These are phyloP conservation scores for Hylyphantes graminicola DNA, from an alignment of 1,140 invertebrate species.

Conservation along the genomic window DNA sequence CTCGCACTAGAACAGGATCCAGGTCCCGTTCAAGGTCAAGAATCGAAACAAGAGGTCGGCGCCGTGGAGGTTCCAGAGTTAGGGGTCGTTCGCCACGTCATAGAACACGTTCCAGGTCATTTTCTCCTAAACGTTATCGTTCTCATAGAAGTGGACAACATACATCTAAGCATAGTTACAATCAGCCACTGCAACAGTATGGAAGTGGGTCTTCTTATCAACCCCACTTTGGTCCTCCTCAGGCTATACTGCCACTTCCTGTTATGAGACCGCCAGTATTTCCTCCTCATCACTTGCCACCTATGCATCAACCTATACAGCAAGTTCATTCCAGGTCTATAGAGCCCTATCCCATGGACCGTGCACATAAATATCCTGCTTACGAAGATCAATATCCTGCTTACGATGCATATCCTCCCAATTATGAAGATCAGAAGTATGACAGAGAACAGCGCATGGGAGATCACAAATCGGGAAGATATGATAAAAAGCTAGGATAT, in stretches of 20 bases:
- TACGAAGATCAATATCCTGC: constrained; percentile 32
- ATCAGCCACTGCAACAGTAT: constrained; percentile 16
- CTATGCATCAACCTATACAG: constrained; percentile 31
- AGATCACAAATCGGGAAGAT: background rate
- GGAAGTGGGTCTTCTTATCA: constrained; percentile 29
- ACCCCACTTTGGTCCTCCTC: constrained; percentile 31
- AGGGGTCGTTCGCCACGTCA: constrained; percentile 9
- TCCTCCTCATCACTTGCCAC: constrained; percentile 27
- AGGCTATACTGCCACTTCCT: constrained; percentile 2
- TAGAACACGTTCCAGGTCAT: constrained; percentile 23
- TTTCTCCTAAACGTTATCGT: constrained; percentile 46
- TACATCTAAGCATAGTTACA: constrained; percentile 27
- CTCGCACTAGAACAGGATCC: constrained; percentile 47
- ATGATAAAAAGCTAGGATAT: constrained; percentile 50
- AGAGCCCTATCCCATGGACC: constrained; percentile 29
- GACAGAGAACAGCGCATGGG: constrained; percentile 26
- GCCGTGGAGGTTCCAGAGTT: constrained; percentile 35
- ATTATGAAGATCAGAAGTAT: constrained; percentile 32
- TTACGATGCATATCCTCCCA: constrained; percentile 33
- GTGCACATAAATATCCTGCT: constrained; percentile 22
- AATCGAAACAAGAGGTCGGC: constrained; percentile 49
- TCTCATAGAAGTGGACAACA: constrained; percentile 25
- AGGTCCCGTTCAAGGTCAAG: constrained; percentile 63
- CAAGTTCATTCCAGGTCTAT: constrained; percentile 23
- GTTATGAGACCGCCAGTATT: constrained; percentile 32